phyloP scores from a whole-genome alignment of 1,140 invertebrate genomes.

The Camponotus pennsylvanicus region DNA sequence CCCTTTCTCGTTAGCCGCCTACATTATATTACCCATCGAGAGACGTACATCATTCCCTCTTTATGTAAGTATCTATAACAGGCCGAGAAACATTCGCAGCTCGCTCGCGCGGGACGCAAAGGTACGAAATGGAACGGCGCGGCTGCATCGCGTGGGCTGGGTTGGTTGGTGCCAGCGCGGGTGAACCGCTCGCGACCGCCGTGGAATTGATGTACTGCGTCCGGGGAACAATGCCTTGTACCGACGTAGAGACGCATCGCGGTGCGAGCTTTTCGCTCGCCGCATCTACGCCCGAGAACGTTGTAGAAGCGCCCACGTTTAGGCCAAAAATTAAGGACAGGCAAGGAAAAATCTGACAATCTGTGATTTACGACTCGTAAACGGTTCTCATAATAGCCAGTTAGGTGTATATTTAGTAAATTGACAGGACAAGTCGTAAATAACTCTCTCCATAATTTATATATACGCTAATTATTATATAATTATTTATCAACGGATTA shows the following conservation, averaged over 20 bases:
- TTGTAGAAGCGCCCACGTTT: slow-evolving; percentile 20
- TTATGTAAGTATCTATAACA: slow-evolving; percentile 84
- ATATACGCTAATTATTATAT: neutral
- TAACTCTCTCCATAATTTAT: neutral
- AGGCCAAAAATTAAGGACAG: slow-evolving; percentile 37
- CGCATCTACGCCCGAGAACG: slow-evolving; percentile 3
- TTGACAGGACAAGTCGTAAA: neutral
- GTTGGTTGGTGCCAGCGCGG: slow-evolving; percentile 62
- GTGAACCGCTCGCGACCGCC: slow-evolving; percentile 66
- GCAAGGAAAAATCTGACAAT: neutral
- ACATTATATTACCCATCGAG: slow-evolving; percentile 85
- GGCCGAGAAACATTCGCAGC: slow-evolving; percentile 83
- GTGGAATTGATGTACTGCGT: slow-evolving; percentile 83
- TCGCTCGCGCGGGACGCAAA: slow-evolving; percentile 62
- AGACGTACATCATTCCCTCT: slow-evolving; percentile 84
- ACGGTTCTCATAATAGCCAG: neutral
- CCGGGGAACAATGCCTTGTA: slow-evolving; percentile 80
- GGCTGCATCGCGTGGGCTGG: slow-evolving; percentile 77
- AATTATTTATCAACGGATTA: neutral
- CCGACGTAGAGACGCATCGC: slow-evolving; percentile 44
- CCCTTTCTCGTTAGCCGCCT: slow-evolving; percentile 85
- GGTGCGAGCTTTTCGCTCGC: neutral
- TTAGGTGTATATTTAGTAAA: neutral
- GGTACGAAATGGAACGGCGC: slow-evolving; percentile 45
- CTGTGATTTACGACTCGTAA: neutral